A percentile compares a stretch with the other conserved stretches of the same genome.
These are phyloP conservation scores for Meloidogyne floridensis DNA, from an alignment of 1,140 invertebrate species.

Conservation along the genomic window DNA sequence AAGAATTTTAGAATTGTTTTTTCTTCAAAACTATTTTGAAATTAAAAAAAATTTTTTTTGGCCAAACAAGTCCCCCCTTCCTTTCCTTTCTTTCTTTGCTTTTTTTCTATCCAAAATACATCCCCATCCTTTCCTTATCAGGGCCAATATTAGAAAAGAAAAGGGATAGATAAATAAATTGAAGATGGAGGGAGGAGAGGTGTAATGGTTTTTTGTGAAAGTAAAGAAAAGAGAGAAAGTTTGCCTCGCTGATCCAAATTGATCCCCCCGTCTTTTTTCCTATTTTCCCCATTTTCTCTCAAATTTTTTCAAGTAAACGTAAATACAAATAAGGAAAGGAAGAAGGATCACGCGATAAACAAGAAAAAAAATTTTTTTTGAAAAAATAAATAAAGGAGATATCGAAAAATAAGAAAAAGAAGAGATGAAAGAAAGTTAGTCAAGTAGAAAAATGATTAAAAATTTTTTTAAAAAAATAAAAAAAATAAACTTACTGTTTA, in stretches of 20 bases:
- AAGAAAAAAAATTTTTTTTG: not conserved
- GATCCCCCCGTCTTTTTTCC: not conserved
- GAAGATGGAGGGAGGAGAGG: too few relatives aligned
- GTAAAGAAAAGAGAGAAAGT: not conserved
- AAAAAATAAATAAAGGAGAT: not conserved
- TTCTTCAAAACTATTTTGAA: too few relatives aligned
- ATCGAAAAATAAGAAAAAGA: not conserved
- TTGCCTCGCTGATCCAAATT: not conserved
- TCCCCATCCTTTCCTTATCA: not conserved
- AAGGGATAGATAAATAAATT: not conserved
- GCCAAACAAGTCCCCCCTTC: not conserved
- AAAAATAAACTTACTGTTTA: conserved; percentile 53
- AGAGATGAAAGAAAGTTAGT: not conserved
- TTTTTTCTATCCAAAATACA: not conserved
- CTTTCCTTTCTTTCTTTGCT: not conserved
- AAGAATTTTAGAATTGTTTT: too few relatives aligned
- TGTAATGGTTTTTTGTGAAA: not conserved
- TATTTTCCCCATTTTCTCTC: not conserved
- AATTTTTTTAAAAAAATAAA: conserved; percentile 5
- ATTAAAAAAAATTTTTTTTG: not conserved
- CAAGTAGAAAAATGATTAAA: not conserved
- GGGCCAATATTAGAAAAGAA: not conserved
- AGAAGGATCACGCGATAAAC: not conserved
- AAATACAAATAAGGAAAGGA: not conserved
- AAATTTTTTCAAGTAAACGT: too few relatives aligned